Evolutionary conservation across 1,140 invertebrate species (phyloP).

Genomic region (Odontomachus brunneus): DNA sequence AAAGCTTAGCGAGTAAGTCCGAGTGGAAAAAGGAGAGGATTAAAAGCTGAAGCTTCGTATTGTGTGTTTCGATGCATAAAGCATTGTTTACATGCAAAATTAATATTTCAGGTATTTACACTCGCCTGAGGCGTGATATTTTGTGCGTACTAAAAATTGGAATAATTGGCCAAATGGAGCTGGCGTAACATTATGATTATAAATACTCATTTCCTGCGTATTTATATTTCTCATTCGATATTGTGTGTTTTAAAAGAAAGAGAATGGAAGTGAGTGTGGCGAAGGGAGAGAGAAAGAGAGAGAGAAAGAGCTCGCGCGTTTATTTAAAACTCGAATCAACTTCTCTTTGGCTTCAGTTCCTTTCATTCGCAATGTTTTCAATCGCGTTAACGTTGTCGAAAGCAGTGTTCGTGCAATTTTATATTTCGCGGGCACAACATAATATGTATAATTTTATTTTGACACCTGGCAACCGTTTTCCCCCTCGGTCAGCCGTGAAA

Average conservation of each 20-base stretch:
- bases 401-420: conserved; percentile 38
- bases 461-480: conserved; percentile 11
- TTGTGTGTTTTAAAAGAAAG: too few relatives aligned
- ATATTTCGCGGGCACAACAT: conserved; percentile 15
- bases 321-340: not conserved
- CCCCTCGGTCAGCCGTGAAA: not conserved
- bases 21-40: not conserved
- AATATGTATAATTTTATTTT: conserved; percentile 28
- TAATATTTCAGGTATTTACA: conserved; percentile 21
- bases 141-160: not conserved
- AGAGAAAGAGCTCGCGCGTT: not conserved
- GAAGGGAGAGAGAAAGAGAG: too few relatives aligned
- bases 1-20: not conserved
- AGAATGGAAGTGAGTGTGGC: too few relatives aligned
- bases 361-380: conserved; percentile 13
- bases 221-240: conserved; percentile 1
- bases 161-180: conserved; percentile 25
- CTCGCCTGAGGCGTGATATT: too few relatives aligned
- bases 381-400: not conserved
- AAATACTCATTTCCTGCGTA: not conserved
- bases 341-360: not conserved
- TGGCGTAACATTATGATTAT: not conserved
- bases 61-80: not conserved
- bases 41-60: not conserved
- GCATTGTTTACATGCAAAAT: conserved; percentile 2